These are phyloP conservation scores for Camponotus pennsylvanicus DNA, from an alignment of 1,140 invertebrate species.

Conservation along the genomic window DNA sequence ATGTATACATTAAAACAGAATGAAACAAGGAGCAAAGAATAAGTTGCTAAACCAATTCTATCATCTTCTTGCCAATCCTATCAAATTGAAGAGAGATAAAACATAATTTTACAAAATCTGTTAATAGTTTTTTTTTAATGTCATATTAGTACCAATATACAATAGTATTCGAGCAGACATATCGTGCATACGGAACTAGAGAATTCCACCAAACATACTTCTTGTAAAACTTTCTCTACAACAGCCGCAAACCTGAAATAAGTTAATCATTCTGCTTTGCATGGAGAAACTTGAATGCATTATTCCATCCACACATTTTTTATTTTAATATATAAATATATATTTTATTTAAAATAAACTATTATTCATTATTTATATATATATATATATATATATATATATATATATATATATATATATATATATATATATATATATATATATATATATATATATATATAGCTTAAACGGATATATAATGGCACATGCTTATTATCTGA, in stretches of 20 bases:
- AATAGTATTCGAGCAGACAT: constrained; percentile 76
- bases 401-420: not conserved
- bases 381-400: too few species aligned
- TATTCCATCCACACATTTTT: not conserved
- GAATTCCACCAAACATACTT: constrained; percentile 76
- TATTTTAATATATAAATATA: not conserved
- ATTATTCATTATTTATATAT: not conserved
- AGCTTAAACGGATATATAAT: not conserved
- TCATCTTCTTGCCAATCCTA: constrained; percentile 75
- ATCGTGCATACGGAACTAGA: constrained; percentile 75
- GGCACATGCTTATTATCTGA: not conserved
- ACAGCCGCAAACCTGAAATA: constrained; percentile 68
- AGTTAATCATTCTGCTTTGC: not conserved
- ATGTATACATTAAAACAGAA: constrained; percentile 78
- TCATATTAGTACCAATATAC: constrained; percentile 69
- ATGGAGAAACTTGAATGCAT: not conserved
- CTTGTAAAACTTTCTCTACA: constrained; percentile 69
- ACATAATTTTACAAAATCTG: not conserved
- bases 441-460: not conserved
- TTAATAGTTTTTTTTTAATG: not conserved
- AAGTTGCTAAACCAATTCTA: constrained; percentile 61
- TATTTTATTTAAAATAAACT: not conserved
- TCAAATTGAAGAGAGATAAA: constrained; percentile 11
- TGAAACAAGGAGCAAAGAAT: constrained; percentile 70
- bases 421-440: not conserved